Evolutionary conservation across 2,113 vertebrate genomes (phyloP), one percentile per base, ranked within the genome.

Genomic region (Xerus inauris): DNA sequence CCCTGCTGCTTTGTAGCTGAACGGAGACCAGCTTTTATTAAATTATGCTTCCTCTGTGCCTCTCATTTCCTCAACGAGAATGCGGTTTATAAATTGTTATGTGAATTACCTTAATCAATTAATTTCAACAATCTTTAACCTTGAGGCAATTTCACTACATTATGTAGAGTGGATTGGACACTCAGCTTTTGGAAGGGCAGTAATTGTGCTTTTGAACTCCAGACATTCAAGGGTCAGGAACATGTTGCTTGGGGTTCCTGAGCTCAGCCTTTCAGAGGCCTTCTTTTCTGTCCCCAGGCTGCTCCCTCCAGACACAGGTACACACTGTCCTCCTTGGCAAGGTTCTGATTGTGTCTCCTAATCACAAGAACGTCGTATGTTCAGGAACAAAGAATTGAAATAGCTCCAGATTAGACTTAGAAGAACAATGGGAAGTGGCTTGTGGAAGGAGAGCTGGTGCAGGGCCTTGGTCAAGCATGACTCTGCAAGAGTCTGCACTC

Each of bases 11-110:
- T 84, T 24, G 19, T 26, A 4, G 12, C 8, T 64, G n/a, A 88
- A 79, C 6, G 26, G 77, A 77, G 47, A 76, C 32, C 72, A 38
- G 62, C 42, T 91, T 89, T 95, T 85, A 95, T 77, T 93, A 94
- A 97, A 93, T 91, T 62, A 87, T 42, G n/a, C 40, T 77, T 62
- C 67, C 7, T 7, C 24, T 62, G 62, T 38, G 49, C 49, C 87
- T 84, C 95, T 85, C 49, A 84, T 88, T 89, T 89, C 93, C 62
- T 87, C 91, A 22, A 13, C 17, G 54, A 87, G 38, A 84, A 75
- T 19, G 57, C 17, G 30, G 71, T n/a, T 54, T 65, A 35, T 42
- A 75, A 84, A 87, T 2, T 67, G 62, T 51, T 83, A 24, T 59
- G 64, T 6, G 42, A 57, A 71, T 57, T 89, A 67, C 47, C 72